These are phyloP conservation scores for Morelia viridis DNA, from an alignment of 2,797 vertebrate genomes.

Conservation along the genomic window DNA sequence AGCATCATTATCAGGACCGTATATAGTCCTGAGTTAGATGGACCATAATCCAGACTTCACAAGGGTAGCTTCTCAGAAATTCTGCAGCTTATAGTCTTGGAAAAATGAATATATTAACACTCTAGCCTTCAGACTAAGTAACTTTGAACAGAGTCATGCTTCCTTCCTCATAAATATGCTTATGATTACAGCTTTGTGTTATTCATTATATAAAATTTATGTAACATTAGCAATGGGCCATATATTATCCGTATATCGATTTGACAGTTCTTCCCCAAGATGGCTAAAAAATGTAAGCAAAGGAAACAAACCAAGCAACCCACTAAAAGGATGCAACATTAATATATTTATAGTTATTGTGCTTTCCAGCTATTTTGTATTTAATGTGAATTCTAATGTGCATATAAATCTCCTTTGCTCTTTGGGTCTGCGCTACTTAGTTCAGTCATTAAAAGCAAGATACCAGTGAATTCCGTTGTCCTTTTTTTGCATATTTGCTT, in stretches of 20 bases:
- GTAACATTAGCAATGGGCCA: neutral
- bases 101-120: neutral
- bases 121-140: neutral
- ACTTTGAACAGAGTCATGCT: neutral
- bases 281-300: neutral
- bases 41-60: neutral
- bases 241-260: neutral
- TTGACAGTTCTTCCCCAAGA: neutral
- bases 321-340: neutral
- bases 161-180: neutral
- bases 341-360: neutral
- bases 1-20: neutral
- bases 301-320: neutral
- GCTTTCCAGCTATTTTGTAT: neutral
- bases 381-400: neutral
- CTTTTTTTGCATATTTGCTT: neutral
- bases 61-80: neutral
- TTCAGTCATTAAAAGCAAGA: neutral
- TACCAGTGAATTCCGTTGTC: neutral
- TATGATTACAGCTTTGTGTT: neutral
- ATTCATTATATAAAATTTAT: slow-evolving; percentile 2
- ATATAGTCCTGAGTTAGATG: neutral
- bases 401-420: neutral
- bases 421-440: neutral
- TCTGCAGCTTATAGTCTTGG: neutral